These are phyloP conservation scores for Arothron firmamentum DNA, from an alignment of 2,113 vertebrate species.

Conservation along the genomic window DNA sequence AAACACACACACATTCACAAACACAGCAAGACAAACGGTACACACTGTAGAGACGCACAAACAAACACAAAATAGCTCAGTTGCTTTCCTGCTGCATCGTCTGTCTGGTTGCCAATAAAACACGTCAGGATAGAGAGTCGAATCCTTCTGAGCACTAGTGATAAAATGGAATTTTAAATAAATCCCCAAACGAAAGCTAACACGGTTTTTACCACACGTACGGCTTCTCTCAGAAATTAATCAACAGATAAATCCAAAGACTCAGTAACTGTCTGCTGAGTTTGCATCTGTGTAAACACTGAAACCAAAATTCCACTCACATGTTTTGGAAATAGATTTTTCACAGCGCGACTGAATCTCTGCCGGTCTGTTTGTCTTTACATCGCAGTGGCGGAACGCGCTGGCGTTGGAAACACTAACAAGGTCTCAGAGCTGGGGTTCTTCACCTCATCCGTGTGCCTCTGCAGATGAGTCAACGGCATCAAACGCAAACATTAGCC, in stretches of 20 bases:
- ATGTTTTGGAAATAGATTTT: conserved; percentile 1
- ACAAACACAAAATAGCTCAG: conserved; percentile 41
- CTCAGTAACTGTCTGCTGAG: not conserved
- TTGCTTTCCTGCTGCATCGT: not conserved
- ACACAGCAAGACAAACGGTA: conserved; percentile 19
- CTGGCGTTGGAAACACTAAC: conserved; percentile 20
- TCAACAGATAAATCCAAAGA: not conserved
- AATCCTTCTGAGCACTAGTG: not conserved
- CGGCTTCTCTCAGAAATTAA: not conserved
- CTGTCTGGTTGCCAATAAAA: not conserved
- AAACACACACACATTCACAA: too few relatives aligned
- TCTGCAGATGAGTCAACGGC: conserved; percentile 40
- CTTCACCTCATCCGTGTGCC: conserved; percentile 38
- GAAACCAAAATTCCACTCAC: not conserved
- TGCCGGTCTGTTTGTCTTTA: conserved; percentile 52
- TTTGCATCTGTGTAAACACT: not conserved
- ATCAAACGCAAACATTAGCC: conserved; percentile 45
- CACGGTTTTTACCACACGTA: not conserved
- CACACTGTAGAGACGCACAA: conserved; percentile 20
- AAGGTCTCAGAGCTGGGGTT: conserved; percentile 19
- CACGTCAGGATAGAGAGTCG: not conserved
- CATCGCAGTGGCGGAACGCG: conserved; percentile 35
- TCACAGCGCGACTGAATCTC: not conserved
- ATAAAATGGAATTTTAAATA: not conserved
- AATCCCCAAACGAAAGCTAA: not conserved